Evolutionary conservation across 2,888 invertebrate species (phyloP).

Genomic region (Deilephila porcellus): DNA sequence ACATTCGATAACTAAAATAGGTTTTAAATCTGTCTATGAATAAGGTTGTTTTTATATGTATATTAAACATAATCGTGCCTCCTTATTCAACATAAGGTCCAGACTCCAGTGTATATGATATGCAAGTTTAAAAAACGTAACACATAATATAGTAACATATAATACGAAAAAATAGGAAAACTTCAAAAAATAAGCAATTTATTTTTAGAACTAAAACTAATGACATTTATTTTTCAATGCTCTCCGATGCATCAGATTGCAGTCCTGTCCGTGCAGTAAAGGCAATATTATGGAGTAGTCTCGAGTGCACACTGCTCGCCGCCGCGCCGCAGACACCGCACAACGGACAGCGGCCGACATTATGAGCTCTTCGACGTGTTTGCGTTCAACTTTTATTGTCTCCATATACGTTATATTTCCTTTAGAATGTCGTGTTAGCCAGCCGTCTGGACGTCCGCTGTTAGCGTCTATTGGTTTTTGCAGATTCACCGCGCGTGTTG

Average conservation of each 20-base stretch:
- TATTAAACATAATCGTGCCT: too few relatives aligned
- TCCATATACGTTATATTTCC: conserved; percentile 3
- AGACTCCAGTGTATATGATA: too few relatives aligned
- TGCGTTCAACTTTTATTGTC: conserved; percentile 6
- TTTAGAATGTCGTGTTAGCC: background rate
- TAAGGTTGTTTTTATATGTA: too few relatives aligned
- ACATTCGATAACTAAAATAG: too few relatives aligned
- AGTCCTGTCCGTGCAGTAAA: background rate
- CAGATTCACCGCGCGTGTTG: background rate
- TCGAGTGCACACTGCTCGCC: background rate
- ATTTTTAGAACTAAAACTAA: background rate
- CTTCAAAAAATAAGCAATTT: background rate
- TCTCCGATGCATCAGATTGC: background rate
- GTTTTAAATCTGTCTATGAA: too few relatives aligned
- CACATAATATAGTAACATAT: too few relatives aligned
- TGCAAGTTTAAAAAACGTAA: too few relatives aligned
- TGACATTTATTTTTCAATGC: background rate
- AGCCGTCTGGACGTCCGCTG: background rate
- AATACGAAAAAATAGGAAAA: too few relatives aligned
- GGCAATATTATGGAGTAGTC: conserved; percentile 1
- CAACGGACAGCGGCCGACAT: background rate
- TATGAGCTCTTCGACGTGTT: conserved; percentile 6
- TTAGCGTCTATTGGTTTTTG: background rate
- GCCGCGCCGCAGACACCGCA: background rate
- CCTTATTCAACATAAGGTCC: too few relatives aligned